Base-by-base conservation (phyloP, 2,888 invertebrate species). In the Thymelicus acteon region DNA sequence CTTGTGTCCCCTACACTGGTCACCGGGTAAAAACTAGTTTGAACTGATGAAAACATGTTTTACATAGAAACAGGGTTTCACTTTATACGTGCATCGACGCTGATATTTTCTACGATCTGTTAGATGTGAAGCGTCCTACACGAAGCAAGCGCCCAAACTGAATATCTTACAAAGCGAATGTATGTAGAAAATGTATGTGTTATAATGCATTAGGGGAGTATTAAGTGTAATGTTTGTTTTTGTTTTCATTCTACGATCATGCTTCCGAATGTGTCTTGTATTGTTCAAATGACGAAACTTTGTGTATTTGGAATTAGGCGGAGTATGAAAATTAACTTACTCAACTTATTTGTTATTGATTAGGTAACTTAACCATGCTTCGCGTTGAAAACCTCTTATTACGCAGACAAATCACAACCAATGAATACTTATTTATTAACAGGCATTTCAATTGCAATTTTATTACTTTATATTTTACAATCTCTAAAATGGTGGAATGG, bases 241-340 rank as follows among this genome's bases (percentile, higher is more conserved):
- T 66, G 58, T 60, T 66, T 65, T 52, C 7, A 52, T 52, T 52
- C 19, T 39, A n/a, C 48, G 37, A 49, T 63, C 5, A 63, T 15
- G 31, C 37, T 54, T 19, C 7, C 52, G 39, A 52, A 58, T 58
- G 57, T 44, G 12, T 31, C 3, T n/a, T 66, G 57, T 66, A 39
- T 58, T 40, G 65, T 66, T 47, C 47, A 6, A 66, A 66, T 58
- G 57, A 66, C 2, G n/a, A 2, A 66, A 66, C 65, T 66, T 57
- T 44, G 10, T 47, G 44, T 57, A 31, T 15, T 66, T 31, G 7
- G 47, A 44, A 66, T 40, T 10, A 44, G 12, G 2, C 44, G 44
- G 12, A 10, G 10, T 44, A 10, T 12, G 8, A 44, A 12, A 44
- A 44, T 10, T 44, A 0, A 8, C 44, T 44, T 44, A 10, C 12